phyloP scores from a whole-genome alignment of 2,888 invertebrate genomes.

The Tyria jacobaeae region DNA sequence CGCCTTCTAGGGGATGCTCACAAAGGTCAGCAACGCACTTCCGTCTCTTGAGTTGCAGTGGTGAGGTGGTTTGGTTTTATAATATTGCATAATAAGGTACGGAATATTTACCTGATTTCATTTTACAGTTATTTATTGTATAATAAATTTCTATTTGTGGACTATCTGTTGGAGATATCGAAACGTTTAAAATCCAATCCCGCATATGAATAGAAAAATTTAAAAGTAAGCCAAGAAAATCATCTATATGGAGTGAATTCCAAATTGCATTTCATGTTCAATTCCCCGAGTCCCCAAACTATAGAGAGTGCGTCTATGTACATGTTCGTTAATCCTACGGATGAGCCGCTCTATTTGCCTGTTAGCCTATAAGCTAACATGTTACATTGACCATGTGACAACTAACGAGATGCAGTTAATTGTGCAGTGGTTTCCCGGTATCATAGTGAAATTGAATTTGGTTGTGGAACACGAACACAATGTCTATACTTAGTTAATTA shows the following conservation, averaged over 20 bases:
- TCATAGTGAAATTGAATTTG: conserved; percentile 13
- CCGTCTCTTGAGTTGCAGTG: too few species aligned
- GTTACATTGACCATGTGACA: conserved; percentile 19
- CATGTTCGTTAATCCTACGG: conserved; percentile 21
- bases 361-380: conserved; percentile 7
- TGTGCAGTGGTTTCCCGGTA: conserved; percentile 8
- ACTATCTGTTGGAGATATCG: too few species aligned
- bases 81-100: too few species aligned
- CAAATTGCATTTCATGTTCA: background rate
- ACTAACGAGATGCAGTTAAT: conserved; percentile 16
- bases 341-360: conserved; percentile 23
- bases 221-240: background rate
- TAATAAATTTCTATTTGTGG: too few species aligned
- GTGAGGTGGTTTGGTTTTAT: too few species aligned
- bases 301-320: background rate
- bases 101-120: too few species aligned
- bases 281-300: background rate
- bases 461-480: conserved; percentile 10
- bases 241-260: background rate
- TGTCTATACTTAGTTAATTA: background rate
- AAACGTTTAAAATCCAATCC: background rate
- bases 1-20: too few species aligned
- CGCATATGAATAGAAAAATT: background rate
- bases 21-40: too few species aligned
- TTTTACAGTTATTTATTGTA: too few species aligned